Evolutionary conservation across 2,113 vertebrate species (phyloP), one percentile per base, ranked within the genome.

Genomic region (Paratilapia polleni): DNA sequence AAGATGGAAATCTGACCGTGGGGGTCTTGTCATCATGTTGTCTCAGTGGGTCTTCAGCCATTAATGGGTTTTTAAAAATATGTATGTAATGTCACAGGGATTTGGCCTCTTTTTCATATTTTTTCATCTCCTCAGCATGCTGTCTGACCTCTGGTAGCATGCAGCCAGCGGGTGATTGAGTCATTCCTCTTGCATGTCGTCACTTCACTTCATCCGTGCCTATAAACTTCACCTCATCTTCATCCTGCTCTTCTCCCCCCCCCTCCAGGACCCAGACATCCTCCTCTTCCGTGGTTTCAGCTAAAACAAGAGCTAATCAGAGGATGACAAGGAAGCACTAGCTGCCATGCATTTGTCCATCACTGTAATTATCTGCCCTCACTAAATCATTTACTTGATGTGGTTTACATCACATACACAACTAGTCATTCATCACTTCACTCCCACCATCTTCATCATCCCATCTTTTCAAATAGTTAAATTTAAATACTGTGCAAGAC

Each of bases 241-340:
- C 89, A 77, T 66, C 87, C 83, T 90, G 62, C 89, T 94, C 90
- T 95, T 95, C 88, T 95, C 87, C 92, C 88, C 76, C 93, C 34
- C 43, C 77, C 87, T 89, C 70, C 94, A 96, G 96, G 96, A 95
- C 86, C 91, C 93, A 28, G 89, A 92, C 87, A 94, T 96, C 92
- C 85, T 96, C 92, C 91, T 96, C 91, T 95, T 96, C 92, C 94
- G 96, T 70, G 96, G 96, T 89, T 96, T 96, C 96, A 95, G 89
- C 94, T 96, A 95, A 93, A 94, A 86, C 79, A 82, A 86, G 87
- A 94, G 70, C 86, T 93, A 89, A 90, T 87, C 83, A 56, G 68
- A 90, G 77, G 87, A 91, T 79, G 52, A 83, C 80, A 14, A 78
- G 78, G 86, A 54, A 81, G 73, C 66, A 36, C 78, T 88, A 85